Evolutionary conservation across 2,113 vertebrate genomes (phyloP).

Genomic region (Pterocles burchelli): DNA sequence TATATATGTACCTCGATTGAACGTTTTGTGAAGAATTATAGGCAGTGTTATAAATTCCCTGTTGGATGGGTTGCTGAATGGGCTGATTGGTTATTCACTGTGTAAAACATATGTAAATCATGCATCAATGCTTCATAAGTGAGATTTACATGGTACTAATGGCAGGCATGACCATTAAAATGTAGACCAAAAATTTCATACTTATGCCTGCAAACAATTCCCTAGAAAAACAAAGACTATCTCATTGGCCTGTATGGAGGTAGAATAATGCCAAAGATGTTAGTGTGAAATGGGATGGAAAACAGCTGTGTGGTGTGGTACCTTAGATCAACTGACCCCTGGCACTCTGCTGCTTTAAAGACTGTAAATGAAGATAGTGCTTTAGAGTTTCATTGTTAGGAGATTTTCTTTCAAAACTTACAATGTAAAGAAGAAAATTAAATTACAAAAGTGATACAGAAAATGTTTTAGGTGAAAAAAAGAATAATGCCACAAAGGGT

Average conservation of each 20-base stretch:
- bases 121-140: neutral
- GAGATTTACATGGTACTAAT: neutral
- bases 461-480: neutral
- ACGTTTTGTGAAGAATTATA: neutral
- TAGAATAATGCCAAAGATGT: neutral
- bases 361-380: neutral
- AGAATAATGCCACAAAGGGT: neutral
- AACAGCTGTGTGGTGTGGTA: neutral
- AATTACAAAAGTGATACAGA: neutral
- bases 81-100: neutral
- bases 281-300: neutral
- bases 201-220: neutral
- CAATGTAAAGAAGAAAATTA: neutral
- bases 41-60: neutral
- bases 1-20: neutral
- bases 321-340: neutral
- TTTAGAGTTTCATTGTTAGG: neutral
- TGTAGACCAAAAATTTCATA: neutral
- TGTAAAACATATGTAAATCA: neutral
- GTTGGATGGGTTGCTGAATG: neutral
- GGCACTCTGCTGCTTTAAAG: neutral
- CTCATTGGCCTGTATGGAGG: neutral
- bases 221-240: neutral
- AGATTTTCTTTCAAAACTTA: neutral
- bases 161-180: neutral